phyloP scores from a whole-genome alignment of 2,797 vertebrate genomes.

The Sorex maritimensis region DNA sequence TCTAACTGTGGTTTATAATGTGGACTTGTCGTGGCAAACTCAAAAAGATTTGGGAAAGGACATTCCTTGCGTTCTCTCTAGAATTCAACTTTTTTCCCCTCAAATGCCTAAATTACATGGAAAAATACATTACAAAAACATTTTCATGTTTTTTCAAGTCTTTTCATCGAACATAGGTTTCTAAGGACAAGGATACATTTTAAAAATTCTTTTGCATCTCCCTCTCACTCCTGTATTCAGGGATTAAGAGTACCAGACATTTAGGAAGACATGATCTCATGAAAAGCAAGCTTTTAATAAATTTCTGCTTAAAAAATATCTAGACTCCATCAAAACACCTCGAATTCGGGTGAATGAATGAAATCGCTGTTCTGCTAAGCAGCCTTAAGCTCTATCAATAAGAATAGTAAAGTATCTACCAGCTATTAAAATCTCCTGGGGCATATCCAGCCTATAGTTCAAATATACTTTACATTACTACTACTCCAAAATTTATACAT shows the following conservation, averaged over 20 bases:
- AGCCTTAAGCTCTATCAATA: not conserved
- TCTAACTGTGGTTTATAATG: not conserved
- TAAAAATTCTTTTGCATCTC: constrained; percentile 31
- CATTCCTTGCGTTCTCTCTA: constrained; percentile 35
- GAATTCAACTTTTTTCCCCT: not conserved
- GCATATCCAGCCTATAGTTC: not conserved
- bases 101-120: constrained; percentile 1
- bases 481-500: not conserved
- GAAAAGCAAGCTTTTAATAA: constrained; percentile 56
- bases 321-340: constrained; percentile 23
- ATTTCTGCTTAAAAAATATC: not conserved
- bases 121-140: not conserved
- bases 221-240: not conserved
- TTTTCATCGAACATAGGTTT: constrained; percentile 25
- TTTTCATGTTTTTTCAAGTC: constrained; percentile 10
- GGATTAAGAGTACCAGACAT: not conserved
- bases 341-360: constrained; percentile 37
- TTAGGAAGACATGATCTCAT: constrained; percentile 25
- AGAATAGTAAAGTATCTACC: not conserved
- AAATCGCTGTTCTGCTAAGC: not conserved
- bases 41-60: constrained; percentile 16
- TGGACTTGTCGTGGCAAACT: not conserved
- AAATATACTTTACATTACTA: not conserved
- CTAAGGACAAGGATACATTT: not conserved
- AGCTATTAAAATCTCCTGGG: not conserved